phyloP scores from a whole-genome alignment of 1,140 invertebrate genomes.

The Bombus breviceps region DNA sequence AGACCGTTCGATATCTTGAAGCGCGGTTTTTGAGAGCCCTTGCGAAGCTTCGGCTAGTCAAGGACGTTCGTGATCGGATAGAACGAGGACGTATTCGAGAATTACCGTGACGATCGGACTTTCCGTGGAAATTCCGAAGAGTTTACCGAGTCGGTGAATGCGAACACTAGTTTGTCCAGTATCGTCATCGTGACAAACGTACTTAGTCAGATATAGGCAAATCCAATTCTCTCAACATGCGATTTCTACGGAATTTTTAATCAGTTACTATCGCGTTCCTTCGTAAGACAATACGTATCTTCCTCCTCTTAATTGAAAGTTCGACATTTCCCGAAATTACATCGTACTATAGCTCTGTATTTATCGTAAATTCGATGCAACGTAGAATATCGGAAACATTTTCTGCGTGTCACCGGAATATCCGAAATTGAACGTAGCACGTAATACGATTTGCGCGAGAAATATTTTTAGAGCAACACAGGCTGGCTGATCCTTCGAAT shows the following conservation, averaged over 20 bases:
- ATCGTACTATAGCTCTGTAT: no score
- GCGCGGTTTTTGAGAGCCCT: conserved; percentile 32
- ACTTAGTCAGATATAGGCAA: neutral
- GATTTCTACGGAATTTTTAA: neutral
- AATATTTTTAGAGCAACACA: neutral
- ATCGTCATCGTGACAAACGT: neutral
- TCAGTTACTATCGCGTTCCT: no score
- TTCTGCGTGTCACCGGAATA: neutral
- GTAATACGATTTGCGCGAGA: neutral
- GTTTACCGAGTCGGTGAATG: neutral
- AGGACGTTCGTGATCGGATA: neutral
- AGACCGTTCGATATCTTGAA: conserved; percentile 30
- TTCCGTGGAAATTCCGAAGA: conserved; percentile 22
- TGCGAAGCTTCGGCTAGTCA: conserved; percentile 17
- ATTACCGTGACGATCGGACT: conserved; percentile 19
- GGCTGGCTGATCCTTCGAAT: neutral
- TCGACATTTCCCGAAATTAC: neutral
- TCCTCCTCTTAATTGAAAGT: no score
- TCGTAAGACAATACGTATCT: no score
- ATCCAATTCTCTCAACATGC: neutral
- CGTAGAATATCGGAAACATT: neutral
- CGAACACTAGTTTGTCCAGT: conserved; percentile 6
- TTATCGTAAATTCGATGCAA: neutral
- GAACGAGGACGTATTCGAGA: conserved; percentile 14
- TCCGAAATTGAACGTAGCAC: neutral